Evolutionary conservation across 2,888 invertebrate species (phyloP).

Genomic region (Lithophane leautieri): DNA sequence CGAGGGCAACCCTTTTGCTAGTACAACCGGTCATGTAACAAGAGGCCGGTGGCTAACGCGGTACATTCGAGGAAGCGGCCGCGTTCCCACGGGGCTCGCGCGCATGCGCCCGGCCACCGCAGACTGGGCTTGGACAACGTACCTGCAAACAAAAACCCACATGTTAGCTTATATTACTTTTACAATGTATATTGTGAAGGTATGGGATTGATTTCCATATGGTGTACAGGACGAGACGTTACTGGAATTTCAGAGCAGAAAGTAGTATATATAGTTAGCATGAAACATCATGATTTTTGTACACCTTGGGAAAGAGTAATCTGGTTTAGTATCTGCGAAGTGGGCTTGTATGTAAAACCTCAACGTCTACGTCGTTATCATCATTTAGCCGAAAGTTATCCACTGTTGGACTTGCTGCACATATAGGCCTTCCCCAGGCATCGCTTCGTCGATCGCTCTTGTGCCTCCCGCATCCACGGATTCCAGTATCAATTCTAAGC

Average conservation of each 20-base stretch:
- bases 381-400: neutral
- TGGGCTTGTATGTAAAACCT: neutral
- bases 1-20: slow-evolving; percentile 47
- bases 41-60: slow-evolving; percentile 60
- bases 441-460: neutral
- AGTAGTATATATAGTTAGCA: neutral
- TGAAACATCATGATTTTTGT: neutral
- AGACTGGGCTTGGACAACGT: slow-evolving; percentile 60
- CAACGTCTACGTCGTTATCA: neutral
- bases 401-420: neutral
- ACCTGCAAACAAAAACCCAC: slow-evolving; percentile 67
- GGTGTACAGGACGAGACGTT: slow-evolving; percentile 18
- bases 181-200: slow-evolving; percentile 18
- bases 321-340: neutral
- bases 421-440: no score
- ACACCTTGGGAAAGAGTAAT: neutral
- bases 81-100: slow-evolving; percentile 73
- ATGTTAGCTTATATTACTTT: slow-evolving; percentile 56
- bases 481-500: neutral
- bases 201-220: slow-evolving; percentile 40
- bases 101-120: slow-evolving; percentile 65
- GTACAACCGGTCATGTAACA: slow-evolving; percentile 64
- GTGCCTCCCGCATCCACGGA: neutral
- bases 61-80: slow-evolving; percentile 71
- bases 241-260: neutral